phyloP scores from a whole-genome alignment of 2,888 invertebrate species.

The Polyploca ridens region DNA sequence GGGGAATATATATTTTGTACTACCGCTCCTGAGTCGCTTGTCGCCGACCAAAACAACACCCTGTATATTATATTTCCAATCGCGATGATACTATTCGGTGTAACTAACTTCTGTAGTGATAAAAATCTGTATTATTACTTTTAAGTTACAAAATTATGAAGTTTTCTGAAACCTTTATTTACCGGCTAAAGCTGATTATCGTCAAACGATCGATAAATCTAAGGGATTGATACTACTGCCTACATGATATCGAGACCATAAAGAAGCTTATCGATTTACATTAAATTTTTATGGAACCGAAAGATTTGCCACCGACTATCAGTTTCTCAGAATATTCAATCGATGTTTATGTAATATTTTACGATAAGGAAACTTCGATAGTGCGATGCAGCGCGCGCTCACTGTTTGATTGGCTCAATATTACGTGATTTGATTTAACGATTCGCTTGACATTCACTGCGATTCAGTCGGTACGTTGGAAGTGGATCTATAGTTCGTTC shows the following conservation, averaged over 20 bases:
- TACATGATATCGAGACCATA: background rate
- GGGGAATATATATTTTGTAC: too few relatives aligned
- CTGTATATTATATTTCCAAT: too few relatives aligned
- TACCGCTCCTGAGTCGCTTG: too few relatives aligned
- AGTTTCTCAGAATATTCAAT: constrained; percentile 10
- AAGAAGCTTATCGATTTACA: constrained; percentile 6
- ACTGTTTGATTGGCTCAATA: constrained; percentile 10
- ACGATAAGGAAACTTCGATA: background rate
- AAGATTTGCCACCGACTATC: background rate
- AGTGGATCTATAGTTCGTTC: background rate
- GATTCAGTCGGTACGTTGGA: background rate
- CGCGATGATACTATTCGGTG: too few relatives aligned
- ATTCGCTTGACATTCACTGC: constrained; percentile 3
- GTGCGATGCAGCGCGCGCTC: constrained; percentile 1
- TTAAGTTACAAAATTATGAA: background rate
- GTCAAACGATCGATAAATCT: background rate
- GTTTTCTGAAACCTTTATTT: background rate
- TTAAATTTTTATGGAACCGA: background rate
- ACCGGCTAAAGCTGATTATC: background rate
- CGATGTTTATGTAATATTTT: background rate
- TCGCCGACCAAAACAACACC: too few relatives aligned
- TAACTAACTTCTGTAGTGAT: too few relatives aligned
- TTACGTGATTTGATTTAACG: constrained; percentile 12
- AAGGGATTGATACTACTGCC: background rate
- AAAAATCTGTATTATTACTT: too few relatives aligned